These are phyloP conservation scores for Sebastes hubbsi DNA, from an alignment of 2,797 vertebrate species.

Conservation along the genomic window DNA sequence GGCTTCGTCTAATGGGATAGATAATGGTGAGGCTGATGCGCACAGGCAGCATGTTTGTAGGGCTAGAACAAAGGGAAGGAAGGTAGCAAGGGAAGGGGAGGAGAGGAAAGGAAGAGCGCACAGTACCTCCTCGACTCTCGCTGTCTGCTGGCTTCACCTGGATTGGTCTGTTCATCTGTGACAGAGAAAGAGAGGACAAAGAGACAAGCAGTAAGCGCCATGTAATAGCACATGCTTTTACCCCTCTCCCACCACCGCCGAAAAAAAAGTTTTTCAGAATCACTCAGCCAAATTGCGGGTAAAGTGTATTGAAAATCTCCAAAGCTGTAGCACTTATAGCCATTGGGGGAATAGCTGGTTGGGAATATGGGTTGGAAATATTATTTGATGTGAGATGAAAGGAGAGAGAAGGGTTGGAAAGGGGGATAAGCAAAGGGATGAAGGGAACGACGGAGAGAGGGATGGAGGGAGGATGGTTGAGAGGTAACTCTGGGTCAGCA, in stretches of 20 bases:
- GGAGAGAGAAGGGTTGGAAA: conserved; percentile 60
- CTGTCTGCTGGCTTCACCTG: conserved; percentile 99
- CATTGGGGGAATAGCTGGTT: conserved; percentile 67
- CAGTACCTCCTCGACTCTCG: conserved; percentile 97
- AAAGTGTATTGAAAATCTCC: conserved; percentile 73
- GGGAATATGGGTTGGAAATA: conserved; percentile 74
- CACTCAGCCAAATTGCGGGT: conserved; percentile 70
- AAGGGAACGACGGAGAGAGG: conserved; percentile 48
- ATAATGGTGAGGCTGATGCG: conserved; percentile 76
- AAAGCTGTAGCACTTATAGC: conserved; percentile 71
- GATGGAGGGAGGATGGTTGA: conserved; percentile 35
- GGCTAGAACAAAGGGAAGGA: conserved; percentile 46
- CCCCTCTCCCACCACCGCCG: too few species aligned
- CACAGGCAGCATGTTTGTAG: conserved; percentile 66
- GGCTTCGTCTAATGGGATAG: conserved; percentile 63
- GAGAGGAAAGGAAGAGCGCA: conserved; percentile 41
- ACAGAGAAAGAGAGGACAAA: conserved; percentile 29
- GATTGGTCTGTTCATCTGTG: conserved; percentile 99
- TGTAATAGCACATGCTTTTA: conserved; percentile 36
- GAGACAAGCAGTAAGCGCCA: conserved; percentile 41
- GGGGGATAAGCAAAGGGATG: conserved; percentile 60
- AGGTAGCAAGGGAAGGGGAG: conserved; percentile 1
- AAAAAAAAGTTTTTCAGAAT: conserved; percentile 43
- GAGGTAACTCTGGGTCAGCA: conserved; percentile 59
- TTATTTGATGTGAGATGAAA: conserved; percentile 85